A percentile compares a stretch with the other conserved stretches of the same genome.
Evolutionary conservation across 2,888 invertebrate species (phyloP).

Genomic region (Drosophila mettleri): DNA sequence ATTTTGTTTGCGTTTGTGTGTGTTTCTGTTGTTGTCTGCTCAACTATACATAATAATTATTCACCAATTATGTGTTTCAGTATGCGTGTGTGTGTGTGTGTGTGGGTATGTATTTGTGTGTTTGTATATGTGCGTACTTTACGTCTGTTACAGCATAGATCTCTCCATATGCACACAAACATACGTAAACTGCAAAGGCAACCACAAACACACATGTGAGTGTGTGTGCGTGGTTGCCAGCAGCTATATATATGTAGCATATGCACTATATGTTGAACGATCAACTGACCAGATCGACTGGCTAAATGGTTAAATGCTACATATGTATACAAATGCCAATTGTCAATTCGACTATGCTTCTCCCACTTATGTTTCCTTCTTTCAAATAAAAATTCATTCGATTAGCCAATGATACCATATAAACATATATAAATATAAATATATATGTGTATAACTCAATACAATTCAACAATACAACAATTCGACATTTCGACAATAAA

Average conservation of each 20-base stretch:
- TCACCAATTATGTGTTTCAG: constrained; percentile 18
- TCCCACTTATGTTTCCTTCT: constrained; percentile 20
- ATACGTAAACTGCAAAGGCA: neutral
- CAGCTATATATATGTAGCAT: neutral
- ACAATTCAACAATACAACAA: neutral
- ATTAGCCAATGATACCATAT: constrained; percentile 13
- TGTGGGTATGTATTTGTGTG: constrained; percentile 13
- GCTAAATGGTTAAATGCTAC: constrained; percentile 16
- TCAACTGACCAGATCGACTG: constrained; percentile 13
- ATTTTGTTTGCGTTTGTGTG: constrained; percentile 21
- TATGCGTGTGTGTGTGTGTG: constrained; percentile 14
- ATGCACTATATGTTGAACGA: constrained; percentile 1
- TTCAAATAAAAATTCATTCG: constrained; percentile 11
- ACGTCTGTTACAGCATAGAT: constrained; percentile 4
- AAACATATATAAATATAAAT: neutral
- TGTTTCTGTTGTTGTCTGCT: constrained; percentile 16
- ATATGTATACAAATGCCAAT: constrained; percentile 61
- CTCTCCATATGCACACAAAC: constrained; percentile 2
- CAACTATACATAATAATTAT: constrained; percentile 8
- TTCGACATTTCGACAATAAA: no score
- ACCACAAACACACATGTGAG: neutral
- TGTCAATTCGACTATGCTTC: constrained; percentile 30
- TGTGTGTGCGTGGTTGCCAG: neutral
- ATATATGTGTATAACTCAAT: no score
- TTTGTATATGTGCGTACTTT: constrained; percentile 7